phyloP scores from a whole-genome alignment of 2,888 invertebrate species.

The Agrotis clavis region DNA sequence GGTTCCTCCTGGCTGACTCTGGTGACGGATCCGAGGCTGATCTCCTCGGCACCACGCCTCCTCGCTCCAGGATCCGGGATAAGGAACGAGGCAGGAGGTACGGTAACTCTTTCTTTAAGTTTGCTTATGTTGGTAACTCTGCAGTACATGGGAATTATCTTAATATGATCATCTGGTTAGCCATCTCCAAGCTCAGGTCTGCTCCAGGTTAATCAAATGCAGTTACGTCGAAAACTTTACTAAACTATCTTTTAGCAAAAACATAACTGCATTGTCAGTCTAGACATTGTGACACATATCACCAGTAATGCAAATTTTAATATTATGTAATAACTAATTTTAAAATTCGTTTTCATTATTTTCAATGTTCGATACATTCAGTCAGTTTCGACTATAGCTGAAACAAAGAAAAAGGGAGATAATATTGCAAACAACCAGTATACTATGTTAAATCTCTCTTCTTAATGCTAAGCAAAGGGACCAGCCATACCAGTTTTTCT shows the following conservation, averaged over 20 bases:
- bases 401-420: neutral
- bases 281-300: neutral
- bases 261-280: neutral
- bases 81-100: slow-evolving; percentile 91
- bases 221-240: too few species aligned
- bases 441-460: neutral
- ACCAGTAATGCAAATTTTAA: neutral
- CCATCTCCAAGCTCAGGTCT: neutral
- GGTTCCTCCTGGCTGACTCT: slow-evolving; percentile 79
- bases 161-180: neutral
- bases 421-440: neutral
- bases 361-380: neutral
- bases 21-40: slow-evolving; percentile 91
- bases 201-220: neutral
- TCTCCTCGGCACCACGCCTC: slow-evolving; percentile 95
- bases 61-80: slow-evolving; percentile 93
- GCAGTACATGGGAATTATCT: neutral
- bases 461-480: too few species aligned
- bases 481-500: too few species aligned
- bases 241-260: too few species aligned
- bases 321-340: neutral
- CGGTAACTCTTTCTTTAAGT: slow-evolving; percentile 36
- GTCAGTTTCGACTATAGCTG: neutral
- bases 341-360: neutral
- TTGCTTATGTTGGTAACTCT: neutral